phyloP scores from a whole-genome alignment of 1,140 invertebrate genomes.

The Ips nitidus region DNA sequence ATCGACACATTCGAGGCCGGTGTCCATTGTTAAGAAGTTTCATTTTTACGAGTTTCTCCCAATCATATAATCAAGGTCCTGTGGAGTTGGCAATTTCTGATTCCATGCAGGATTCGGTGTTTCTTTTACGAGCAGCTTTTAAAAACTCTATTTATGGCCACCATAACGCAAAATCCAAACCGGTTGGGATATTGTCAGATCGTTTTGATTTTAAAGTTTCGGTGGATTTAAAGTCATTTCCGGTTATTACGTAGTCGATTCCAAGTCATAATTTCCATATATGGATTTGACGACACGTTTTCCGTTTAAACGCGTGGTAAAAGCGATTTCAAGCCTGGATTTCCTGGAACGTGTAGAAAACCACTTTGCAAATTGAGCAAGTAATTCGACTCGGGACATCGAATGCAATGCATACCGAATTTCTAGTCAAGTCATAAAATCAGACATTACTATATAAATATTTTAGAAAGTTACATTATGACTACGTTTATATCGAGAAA shows the following conservation, averaged over 20 bases:
- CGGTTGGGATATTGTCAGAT: no score
- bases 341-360: constrained; percentile 15
- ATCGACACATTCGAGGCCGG: constrained; percentile 18
- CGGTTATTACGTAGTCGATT: neutral
- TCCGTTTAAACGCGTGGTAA: neutral
- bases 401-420: neutral
- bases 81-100: constrained; percentile 8
- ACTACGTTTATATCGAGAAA: no score
- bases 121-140: neutral
- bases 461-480: no score
- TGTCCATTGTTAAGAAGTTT: constrained; percentile 20
- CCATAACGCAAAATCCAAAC: no score
- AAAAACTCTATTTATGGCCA: neutral
- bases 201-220: no score
- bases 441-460: no score
- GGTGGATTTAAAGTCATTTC: neutral
- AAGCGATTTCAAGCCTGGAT: neutral
- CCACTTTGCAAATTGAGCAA: constrained; percentile 17
- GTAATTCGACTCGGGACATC: constrained; percentile 9
- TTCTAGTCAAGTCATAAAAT: neutral
- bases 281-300: neutral
- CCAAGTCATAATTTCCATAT: neutral
- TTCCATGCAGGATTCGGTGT: constrained; percentile 3
- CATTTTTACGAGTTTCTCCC: constrained; percentile 25
- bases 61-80: constrained; percentile 22